Evolutionary conservation across 2,797 vertebrate species (phyloP), one percentile per base, ranked within the genome.

Genomic region (Serranus cabrilla): DNA sequence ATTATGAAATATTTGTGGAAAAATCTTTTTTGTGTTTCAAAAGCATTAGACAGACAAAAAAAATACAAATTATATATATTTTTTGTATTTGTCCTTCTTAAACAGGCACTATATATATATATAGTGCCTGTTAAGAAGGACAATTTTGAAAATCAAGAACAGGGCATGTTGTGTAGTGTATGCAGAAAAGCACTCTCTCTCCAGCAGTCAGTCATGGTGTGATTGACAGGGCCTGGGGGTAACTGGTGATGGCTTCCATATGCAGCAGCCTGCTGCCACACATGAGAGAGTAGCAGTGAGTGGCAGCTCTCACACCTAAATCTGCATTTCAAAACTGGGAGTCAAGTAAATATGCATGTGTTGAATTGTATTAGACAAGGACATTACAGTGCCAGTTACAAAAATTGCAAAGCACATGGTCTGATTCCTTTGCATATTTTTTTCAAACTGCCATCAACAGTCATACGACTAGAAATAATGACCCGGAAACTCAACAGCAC

Each of bases 181-280:
- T 62, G 73, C 60, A 59, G 61, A 74, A 57, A 71, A 69, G 66
- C 67, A 25, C 47, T 59, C 50, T 61, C 63, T 78, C 73, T 50
- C 50, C 70, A 42, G 57, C 50, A 42, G 76, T 57, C 78, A 54
- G 64, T 52, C 70, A 65, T 63, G 59, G 27, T 23, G 51, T 71
- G 72, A 83, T 43, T 87, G 80, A 62, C 81, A 70, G 72, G 62
- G 45, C 83, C 60, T 62, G 13, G 11, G 71, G 85, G 58, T 37
- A 52, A 59, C 57, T 40, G 12, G 59, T 68, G 78, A 87, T 83
- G 70, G 50, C 69, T 80, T 90, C 78, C 84, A 87, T 82, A 74
- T 84, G 74, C 46, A 60, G 65, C 40, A 27, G 62, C 16, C 45
- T 58, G n/a, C 13, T 17, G 25, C 20, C 42, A n/a, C 9, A 18